Base-by-base conservation (phyloP, 2,797 vertebrate species). In the Myripristis murdjan region DNA sequence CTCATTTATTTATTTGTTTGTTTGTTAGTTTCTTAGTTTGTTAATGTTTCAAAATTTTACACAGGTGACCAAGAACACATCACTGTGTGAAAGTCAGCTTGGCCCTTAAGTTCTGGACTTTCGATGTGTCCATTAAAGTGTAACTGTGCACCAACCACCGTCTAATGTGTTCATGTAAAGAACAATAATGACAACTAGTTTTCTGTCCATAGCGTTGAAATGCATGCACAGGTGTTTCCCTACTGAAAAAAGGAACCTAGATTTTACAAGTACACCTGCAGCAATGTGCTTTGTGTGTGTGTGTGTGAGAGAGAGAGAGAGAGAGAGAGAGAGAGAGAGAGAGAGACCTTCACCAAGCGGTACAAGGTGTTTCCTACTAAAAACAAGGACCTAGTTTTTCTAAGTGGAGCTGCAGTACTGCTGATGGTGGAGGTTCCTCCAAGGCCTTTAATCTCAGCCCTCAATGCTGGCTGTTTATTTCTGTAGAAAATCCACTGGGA, bases 401-500 rank as follows among this genome's bases (percentile, higher is more conserved):
- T 16, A 20, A 16, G 46, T 54, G 28, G 18, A 35, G 43, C 68
- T 16, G 35, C 26, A 39, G 56, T 15, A 52, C 10, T 58, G 69
- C 44, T 58, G 59, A 64, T 48, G 28, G 41, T 44, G 39, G 22
- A 47, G 8, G 12, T 37, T 68, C 14, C 26, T 61, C 16, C 26
- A 28, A 26, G 18, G 51, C 22, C 46, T 59, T 64, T 58, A 24
- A 65, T 65, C 64, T 59, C 26, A 15, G 1, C 1, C 1, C 47
- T 43, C 12, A 43, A 16, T n/a, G 15, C n/a, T 39, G 23, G 33
- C 28, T 65, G 28, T 69, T 69, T 75, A 56, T 58, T 75, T 59
- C 44, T 51, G 44, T 26, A 44, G 33, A 43, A 57, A 20, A 44
- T 81, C 72, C 72, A 56, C 60, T 41, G 75, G 78, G 77, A 84